A percentile compares a stretch with the other conserved stretches of the same genome.
phyloP scores from a whole-genome alignment of 35 echinoderm and acorn worm genomes.

The Diadema setosum region DNA sequence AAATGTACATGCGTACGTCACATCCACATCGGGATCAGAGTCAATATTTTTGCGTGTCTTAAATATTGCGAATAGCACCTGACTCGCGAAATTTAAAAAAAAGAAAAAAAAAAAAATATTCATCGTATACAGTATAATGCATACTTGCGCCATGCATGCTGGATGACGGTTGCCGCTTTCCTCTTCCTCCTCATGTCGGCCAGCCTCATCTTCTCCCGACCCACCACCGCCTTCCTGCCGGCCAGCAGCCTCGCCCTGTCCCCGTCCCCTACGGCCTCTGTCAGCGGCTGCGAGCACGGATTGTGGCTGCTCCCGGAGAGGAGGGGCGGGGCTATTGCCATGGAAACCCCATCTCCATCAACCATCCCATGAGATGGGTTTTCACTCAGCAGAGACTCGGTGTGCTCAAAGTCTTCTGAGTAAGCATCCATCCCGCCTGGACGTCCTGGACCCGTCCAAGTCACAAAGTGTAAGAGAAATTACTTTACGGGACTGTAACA shows the following conservation, averaged over 20 bases:
- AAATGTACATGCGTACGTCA: too few species aligned
- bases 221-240: constrained; percentile 38
- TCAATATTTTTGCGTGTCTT: too few species aligned
- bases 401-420: background rate
- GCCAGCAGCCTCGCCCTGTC: background rate
- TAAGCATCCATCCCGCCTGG: too few species aligned
- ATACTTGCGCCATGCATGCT: constrained; percentile 64
- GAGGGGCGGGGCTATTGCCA: background rate
- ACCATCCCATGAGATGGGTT: background rate
- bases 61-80: too few species aligned
- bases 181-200: constrained; percentile 24
- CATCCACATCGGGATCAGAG: too few species aligned
- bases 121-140: background rate
- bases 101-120: too few species aligned
- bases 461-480: too few species aligned
- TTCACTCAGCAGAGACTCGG: background rate
- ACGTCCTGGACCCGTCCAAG: too few species aligned
- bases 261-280: background rate
- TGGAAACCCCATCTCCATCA: background rate
- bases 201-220: constrained; percentile 29
- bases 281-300: background rate
- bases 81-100: too few species aligned
- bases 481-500: too few species aligned
- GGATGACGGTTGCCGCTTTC: constrained; percentile 39
- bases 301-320: background rate